Percentiles rank a stretch among this genome's conserved stretches.
Conservation (phyloP, 2,113 vertebrate species). For the Ctenomys sociabilis region DNA sequence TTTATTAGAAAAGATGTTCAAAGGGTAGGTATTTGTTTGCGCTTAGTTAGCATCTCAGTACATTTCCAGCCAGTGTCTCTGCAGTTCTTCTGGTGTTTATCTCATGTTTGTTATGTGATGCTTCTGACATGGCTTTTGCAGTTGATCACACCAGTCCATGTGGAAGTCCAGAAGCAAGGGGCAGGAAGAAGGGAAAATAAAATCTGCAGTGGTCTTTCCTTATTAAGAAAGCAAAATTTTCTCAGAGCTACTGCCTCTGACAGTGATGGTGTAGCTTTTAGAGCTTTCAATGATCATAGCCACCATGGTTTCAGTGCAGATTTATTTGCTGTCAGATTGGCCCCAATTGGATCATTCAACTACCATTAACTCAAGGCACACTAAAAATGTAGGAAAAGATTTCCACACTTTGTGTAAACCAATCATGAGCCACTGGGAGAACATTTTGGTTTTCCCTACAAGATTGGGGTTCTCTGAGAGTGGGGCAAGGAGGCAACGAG, state of each 20-base stretch:
- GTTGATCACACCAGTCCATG: not conserved
- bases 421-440: not conserved
- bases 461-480: not conserved
- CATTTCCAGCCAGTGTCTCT: not conserved
- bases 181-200: not conserved
- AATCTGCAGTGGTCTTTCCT: not conserved
- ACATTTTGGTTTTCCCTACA: not conserved
- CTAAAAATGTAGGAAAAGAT: not conserved
- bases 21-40: not conserved
- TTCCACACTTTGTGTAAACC: not conserved
- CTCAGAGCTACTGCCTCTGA: not conserved
- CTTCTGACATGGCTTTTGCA: not conserved
- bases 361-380: not conserved
- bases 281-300: too few species aligned
- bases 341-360: not conserved
- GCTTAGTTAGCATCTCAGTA: constrained; percentile 3
- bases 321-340: not conserved
- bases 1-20: not conserved
- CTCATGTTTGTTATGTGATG: not conserved
- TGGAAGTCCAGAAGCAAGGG: not conserved
- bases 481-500: not conserved
- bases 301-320: not conserved
- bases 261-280: too few species aligned
- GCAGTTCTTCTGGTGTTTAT: constrained; percentile 6
- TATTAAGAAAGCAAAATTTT: not conserved